These are phyloP conservation scores for Ceratosolen solmsi DNA, from an alignment of 1,140 invertebrate species.

Conservation along the genomic window DNA sequence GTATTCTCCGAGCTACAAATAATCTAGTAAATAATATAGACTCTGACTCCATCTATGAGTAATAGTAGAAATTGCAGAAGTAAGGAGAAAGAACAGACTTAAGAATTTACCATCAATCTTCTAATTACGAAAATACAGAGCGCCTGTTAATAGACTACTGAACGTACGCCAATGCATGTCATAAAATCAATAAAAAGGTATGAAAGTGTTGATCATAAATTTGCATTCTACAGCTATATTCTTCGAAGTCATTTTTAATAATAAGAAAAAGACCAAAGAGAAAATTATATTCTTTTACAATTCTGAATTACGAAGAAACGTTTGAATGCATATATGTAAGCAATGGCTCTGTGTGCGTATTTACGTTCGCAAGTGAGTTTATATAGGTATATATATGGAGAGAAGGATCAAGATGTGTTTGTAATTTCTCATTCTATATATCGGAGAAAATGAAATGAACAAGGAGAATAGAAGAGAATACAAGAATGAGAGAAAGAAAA, in stretches of 20 bases:
- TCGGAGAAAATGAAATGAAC: conserved; percentile 20
- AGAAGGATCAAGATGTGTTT: background rate
- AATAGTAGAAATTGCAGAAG: too few relatives aligned
- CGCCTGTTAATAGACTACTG: background rate
- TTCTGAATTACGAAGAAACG: too few relatives aligned
- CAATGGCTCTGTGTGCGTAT: too few relatives aligned
- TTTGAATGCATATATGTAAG: too few relatives aligned
- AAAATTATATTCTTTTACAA: too few relatives aligned
- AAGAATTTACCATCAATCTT: background rate
- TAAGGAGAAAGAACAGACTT: too few relatives aligned
- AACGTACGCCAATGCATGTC: background rate
- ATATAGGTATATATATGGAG: background rate
- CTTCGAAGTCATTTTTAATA: too few relatives aligned
- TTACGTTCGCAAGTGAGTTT: background rate
- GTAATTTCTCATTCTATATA: background rate
- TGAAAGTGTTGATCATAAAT: background rate
- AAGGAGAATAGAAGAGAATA: background rate
- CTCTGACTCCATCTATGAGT: conserved; percentile 22
- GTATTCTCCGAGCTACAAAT: too few relatives aligned
- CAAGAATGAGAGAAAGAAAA: background rate
- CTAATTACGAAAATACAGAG: background rate
- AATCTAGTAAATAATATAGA: background rate
- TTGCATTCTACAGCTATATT: too few relatives aligned
- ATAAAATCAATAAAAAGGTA: background rate
- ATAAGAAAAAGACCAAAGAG: too few relatives aligned